Evolutionary conservation across 2,797 vertebrate genomes (phyloP).

Genomic region (Coccyzus lansbergi): DNA sequence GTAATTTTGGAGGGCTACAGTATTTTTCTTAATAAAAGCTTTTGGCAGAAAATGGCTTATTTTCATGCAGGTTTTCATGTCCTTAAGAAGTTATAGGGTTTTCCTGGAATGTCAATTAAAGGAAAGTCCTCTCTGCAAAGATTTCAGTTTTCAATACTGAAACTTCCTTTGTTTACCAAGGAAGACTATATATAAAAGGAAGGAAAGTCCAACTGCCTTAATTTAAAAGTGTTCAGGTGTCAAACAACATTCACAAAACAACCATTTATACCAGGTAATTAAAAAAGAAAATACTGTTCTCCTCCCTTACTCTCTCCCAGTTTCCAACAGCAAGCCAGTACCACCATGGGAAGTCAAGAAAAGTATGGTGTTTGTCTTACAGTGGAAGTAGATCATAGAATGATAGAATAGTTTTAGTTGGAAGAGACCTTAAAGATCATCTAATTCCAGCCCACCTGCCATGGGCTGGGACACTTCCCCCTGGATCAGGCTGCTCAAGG

Average conservation of each 20-base stretch:
- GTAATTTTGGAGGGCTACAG: not conserved
- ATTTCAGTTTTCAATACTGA: not conserved
- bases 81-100: not conserved
- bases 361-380: too few relatives aligned
- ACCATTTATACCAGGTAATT: not conserved
- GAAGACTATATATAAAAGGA: rapidly evolving
- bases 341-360: not conserved
- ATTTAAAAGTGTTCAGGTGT: not conserved
- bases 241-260: not conserved
- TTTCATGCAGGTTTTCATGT: not conserved
- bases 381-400: too few relatives aligned
- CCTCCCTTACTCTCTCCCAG: rapidly evolving
- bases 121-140: not conserved
- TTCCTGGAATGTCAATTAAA: not conserved
- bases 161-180: not conserved
- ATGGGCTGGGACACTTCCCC: too few relatives aligned
- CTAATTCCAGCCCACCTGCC: too few relatives aligned
- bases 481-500: too few relatives aligned
- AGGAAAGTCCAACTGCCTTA: not conserved
- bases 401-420: too few relatives aligned
- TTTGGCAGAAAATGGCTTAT: not conserved
- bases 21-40: not conserved
- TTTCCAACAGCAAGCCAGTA: not conserved
- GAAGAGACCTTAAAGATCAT: too few relatives aligned
- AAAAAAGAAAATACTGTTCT: not conserved